Base-by-base conservation (phyloP, 1,140 invertebrate genomes). In the Wasmannia auropunctata region DNA sequence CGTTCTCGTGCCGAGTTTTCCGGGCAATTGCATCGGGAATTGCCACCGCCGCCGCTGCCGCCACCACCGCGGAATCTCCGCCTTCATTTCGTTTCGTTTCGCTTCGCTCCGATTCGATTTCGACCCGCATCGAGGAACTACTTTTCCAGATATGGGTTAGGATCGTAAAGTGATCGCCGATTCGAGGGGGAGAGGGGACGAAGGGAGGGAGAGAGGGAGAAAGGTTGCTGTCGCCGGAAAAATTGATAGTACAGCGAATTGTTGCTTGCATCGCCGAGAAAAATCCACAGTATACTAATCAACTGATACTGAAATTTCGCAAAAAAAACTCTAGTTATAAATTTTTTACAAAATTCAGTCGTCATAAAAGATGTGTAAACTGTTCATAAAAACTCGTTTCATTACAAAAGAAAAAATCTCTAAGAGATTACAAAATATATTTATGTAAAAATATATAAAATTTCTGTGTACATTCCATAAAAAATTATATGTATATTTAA, bases 11-110 rank as follows among this genome's bases (percentile, higher is more conserved):
- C 56, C 62, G 63, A 87, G 72, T 83, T 88, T 88, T 86, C 79
- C 84, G 65, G 65, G 56, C 84, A 90, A 90, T 85, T 88, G 79
- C 88, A 79, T 88, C 77, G 43, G 65, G 77, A 85, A 86, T 63
- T 86, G 43, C 62, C 72, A 25, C 62, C 62, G 62, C 62, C 31
- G 31, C 62, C 62, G 63, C 62, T 34, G 63, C n/a, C 37, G 37
- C 74, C 58, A 70, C 51, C 58, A 16, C 14, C 28, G 37, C 14
- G 49, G 51, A 70, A 85, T 63, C 85, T 86, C 84, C 72, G 80
- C 76, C 76, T 72, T 43, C 56, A 54, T 88, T 87, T 62, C 87
- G 60, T 77, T 77, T 63, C 74, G 74, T 28, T 79, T 43, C 75
- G 69, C 63, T 60, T 74, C 67, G 75, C 7, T 58, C n/a, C 25